Conservation (phyloP, 2,797 vertebrate species). For the Phalanger gymnotis region DNA sequence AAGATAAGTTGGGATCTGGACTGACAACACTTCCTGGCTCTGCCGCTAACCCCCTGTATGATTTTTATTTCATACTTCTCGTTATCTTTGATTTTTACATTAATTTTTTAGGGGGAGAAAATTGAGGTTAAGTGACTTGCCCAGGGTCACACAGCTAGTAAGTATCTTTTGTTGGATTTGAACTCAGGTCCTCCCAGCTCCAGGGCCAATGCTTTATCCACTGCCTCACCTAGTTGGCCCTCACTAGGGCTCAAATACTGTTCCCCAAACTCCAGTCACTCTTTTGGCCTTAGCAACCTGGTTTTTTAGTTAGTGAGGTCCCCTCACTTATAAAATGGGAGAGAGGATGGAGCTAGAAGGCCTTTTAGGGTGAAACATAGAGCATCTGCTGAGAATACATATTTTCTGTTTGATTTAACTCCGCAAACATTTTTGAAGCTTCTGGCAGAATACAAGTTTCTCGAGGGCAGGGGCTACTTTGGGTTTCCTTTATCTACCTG, state of each 20-base stretch:
- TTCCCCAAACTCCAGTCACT: background rate
- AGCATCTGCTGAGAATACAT: background rate
- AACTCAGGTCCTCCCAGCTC: background rate
- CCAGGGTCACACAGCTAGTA: too few species aligned
- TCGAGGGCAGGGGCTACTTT: background rate
- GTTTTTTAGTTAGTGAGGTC: background rate
- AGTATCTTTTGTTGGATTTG: background rate
- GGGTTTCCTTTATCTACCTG: background rate
- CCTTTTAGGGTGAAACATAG: background rate
- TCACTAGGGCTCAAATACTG: background rate
- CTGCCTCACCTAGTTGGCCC: background rate
- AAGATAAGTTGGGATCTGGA: background rate
- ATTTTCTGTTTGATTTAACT: background rate
- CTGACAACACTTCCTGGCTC: background rate
- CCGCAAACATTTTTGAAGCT: background rate
- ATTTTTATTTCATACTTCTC: background rate
- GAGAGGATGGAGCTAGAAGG: too few species aligned
- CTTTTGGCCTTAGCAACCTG: background rate
- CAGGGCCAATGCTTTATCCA: background rate
- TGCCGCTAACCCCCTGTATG: background rate
- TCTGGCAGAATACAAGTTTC: background rate
- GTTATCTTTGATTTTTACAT: background rate
- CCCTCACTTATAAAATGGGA: background rate
- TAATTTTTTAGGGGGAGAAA: background rate
- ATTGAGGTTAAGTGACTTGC: background rate